Base-by-base conservation (phyloP, 2,888 invertebrate species). In the Tachina grossa region DNA sequence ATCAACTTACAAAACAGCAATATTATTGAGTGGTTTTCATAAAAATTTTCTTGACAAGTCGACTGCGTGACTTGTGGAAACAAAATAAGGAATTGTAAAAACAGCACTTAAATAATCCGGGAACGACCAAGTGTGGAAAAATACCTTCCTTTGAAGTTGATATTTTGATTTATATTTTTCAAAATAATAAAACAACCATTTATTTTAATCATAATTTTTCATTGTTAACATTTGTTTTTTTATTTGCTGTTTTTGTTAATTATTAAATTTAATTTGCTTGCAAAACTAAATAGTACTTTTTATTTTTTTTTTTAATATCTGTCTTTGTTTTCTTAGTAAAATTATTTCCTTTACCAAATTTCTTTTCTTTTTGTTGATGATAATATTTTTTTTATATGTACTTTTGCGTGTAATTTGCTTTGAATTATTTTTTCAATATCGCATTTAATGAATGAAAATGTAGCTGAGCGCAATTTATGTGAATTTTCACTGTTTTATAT, bases 251-350 rank as follows among this genome's bases (percentile, higher is more conserved):
- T 87, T 84, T 84, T 76, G 55, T 84, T 84, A 85, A 63, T 55
- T 68, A 75, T 86, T 83, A 83, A 89, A 88, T 89, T 87, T 83
- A 72, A 74, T 86, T 88, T 89, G 87, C 88, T 88, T 88, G 90
- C 88, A 90, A 90, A 89, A 90, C 89, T 89, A 89, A 88, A 88
- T 89, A 89, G 88, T 89, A 89, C 59, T 77, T 79, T 68, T 14
- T 59, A 19, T 59, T 59, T 39, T 69, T 63, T 45, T 53, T 74
- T 69, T 16, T 19, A 19, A 19, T 83, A 86, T 68, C 61, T 77
- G 47, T 55, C 61, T 71, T 83, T 45, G 14, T 71, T 83, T 79
- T 68, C 55, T 77, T 81, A 72, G 77, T 77, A 63, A 81, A 81
- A 72, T 85, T 72, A 78, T 61, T 69, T 65, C 59, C 55, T 81